phyloP scores from a whole-genome alignment of 2,888 invertebrate species.

The Lepidocyrtinus sp. region DNA sequence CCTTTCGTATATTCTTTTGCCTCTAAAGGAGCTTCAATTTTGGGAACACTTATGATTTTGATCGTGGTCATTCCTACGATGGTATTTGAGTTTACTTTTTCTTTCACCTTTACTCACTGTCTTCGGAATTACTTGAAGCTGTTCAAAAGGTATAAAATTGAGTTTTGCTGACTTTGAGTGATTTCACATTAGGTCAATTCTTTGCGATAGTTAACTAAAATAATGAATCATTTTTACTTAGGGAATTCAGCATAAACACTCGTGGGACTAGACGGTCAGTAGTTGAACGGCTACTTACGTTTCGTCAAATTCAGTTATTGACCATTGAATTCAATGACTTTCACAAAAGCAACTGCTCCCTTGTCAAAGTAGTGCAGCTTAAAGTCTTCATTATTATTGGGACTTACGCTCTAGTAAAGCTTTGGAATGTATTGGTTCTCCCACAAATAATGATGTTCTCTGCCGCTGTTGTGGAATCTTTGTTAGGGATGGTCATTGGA shows the following conservation, averaged over 20 bases:
- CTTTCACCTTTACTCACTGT: conserved; percentile 12
- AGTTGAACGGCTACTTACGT: background rate
- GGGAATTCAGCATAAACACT: too few relatives aligned
- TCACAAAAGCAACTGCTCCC: conserved; percentile 1
- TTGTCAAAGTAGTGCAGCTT: conserved; percentile 4
- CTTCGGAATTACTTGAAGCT: conserved; percentile 24
- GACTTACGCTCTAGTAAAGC: conserved; percentile 1
- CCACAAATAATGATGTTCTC: conserved; percentile 26
- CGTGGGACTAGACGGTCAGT: too few relatives aligned
- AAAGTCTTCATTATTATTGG: conserved; percentile 13
- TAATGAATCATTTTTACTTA: too few relatives aligned
- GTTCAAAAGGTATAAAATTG: conserved; percentile 3
- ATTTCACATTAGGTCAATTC: too few relatives aligned
- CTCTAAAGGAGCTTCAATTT: too few relatives aligned
- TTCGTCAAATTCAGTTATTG: conserved; percentile 22
- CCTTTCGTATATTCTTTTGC: background rate
- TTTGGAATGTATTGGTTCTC: conserved; percentile 6
- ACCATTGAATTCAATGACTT: conserved; percentile 15
- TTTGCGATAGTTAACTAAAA: too few relatives aligned
- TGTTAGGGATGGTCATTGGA: conserved; percentile 7
- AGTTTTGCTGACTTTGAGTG: too few relatives aligned
- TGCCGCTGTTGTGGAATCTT: conserved; percentile 5
- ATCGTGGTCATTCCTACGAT: conserved; percentile 6
- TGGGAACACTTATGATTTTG: background rate
- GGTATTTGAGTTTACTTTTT: conserved; percentile 24